Evolutionary conservation across 2,113 vertebrate genomes (phyloP), one percentile per base, ranked within the genome.

Genomic region (Chlamydotis undulata): DNA sequence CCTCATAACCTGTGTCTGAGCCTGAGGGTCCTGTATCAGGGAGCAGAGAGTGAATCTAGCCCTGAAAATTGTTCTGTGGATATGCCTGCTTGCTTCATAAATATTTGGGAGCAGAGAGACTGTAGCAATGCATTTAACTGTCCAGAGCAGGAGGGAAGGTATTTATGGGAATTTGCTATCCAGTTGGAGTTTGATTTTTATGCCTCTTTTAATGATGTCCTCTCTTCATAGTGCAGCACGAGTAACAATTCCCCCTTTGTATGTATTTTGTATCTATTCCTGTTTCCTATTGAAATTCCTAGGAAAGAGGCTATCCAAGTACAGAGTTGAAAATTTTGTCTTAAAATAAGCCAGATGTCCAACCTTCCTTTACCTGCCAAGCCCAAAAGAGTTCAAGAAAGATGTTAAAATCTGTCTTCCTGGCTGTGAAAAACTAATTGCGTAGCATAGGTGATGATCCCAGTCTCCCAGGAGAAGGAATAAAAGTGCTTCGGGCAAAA

Each of bases 311-410:
- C 93, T 96, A 83, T 96, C 94, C 96, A 96, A 97, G 93, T 89
- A 92, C n/a, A 84, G 90, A 96, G 93, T 33, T 94, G 95, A 95
- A 95, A 95, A 93, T 93, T 95, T 94, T 0, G 0, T 93, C 90
- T 94, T 97, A 97, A 97, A 97, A 97, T 95, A 97, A 97, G 95
- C 96, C 97, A 97, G 96, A 97, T 97, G 96, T 97, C 96, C 91
- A 96, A 94, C 70, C 67, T 92, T 92, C 91, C 77, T 91, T 75
- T 93, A 90, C 90, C 96, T 97, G 96, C 96, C 96, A 97, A 96
- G 79, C 87, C 83, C 70, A 52, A 85, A 97, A 91, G 93, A 93
- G 96, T 96, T 97, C 95, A 94, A 96, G 95, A 95, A 93, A 97
- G 83, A 93, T 93, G 96, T 97, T 94, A 96, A 96, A 95, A 94